phyloP scores from a whole-genome alignment of 2,113 vertebrate species.

The Hemichromis elongatus region DNA sequence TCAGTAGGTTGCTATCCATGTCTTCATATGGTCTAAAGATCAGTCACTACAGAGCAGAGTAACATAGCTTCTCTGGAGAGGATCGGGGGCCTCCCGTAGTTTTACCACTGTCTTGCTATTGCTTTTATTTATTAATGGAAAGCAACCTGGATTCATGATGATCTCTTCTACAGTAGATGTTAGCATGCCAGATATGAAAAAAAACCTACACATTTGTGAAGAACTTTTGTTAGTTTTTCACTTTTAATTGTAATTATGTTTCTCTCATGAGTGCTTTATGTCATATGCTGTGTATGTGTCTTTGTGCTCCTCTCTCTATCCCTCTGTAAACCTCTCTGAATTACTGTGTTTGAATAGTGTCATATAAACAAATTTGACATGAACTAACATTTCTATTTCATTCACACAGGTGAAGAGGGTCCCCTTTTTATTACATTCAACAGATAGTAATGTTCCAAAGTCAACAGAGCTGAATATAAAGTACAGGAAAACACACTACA shows the following conservation, averaged over 20 bases:
- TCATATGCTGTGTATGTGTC: not conserved
- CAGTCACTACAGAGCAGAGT: not conserved
- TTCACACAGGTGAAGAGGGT: not conserved
- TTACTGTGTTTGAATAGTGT: not conserved
- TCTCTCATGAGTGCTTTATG: not conserved
- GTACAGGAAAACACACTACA: not conserved
- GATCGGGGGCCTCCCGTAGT: not conserved
- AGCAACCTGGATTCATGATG: not conserved
- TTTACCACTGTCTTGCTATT: not conserved
- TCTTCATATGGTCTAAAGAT: not conserved
- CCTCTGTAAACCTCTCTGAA: not conserved
- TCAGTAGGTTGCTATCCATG: not conserved
- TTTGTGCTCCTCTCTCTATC: not conserved
- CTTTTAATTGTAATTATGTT: not conserved
- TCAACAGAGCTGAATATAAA: not conserved
- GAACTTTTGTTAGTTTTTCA: not conserved
- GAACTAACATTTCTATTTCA: not conserved
- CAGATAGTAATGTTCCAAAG: not conserved
- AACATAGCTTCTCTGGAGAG: not conserved
- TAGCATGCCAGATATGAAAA: not conserved
- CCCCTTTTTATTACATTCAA: not conserved
- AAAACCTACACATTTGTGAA: not conserved
- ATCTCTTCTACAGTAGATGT: not conserved
- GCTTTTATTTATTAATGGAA: not conserved
- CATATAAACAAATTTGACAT: not conserved